Conservation (phyloP, 2,797 vertebrate genomes). For the Cuniculus paca region DNA sequence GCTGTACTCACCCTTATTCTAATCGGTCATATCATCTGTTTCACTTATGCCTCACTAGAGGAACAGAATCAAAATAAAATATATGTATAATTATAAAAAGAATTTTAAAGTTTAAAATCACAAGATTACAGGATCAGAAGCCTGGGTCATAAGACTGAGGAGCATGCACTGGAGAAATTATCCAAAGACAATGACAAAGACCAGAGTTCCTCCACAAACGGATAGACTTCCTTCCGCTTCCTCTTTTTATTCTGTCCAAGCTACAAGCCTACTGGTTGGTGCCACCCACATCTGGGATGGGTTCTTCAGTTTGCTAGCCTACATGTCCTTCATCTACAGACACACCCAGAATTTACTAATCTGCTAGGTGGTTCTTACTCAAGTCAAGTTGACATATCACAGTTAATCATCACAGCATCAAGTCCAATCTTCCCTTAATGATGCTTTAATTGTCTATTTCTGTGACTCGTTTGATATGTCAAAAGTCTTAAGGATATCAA, state of each 20-base stretch:
- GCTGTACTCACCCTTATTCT: neutral
- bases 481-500: conserved; percentile 45
- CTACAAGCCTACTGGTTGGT: neutral
- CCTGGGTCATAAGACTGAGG: neutral
- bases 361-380: neutral
- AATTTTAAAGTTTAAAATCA: neutral
- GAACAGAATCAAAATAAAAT: neutral
- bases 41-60: neutral
- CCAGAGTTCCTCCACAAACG: neutral
- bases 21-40: neutral
- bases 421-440: conserved; percentile 7
- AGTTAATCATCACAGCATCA: neutral
- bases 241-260: neutral
- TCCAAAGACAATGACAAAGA: neutral
- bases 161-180: neutral
- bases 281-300: neutral
- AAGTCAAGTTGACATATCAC: neutral
- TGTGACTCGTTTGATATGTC: conserved; percentile 51
- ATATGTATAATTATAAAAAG: neutral
- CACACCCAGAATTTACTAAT: neutral
- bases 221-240: neutral
- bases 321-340: neutral
- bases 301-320: neutral
- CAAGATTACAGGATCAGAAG: neutral
- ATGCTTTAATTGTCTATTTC: conserved; percentile 46